Percentiles rank a stretch among this genome's conserved stretches.
phyloP scores from a whole-genome alignment of 2,888 invertebrate species.

The Xanthia togata region DNA sequence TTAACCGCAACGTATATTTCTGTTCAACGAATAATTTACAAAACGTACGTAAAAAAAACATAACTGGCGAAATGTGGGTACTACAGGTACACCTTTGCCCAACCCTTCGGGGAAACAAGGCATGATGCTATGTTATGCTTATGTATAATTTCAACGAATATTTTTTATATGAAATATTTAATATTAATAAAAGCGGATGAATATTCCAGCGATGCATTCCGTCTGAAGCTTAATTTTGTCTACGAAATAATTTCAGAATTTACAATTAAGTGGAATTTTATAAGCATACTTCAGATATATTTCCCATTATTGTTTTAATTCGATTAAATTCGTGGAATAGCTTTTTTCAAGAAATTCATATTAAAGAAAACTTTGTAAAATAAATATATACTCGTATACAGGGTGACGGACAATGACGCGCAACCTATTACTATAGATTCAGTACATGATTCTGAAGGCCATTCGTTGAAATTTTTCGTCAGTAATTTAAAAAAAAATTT shows the following conservation, averaged over 20 bases:
- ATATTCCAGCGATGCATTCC: neutral
- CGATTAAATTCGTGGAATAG: neutral
- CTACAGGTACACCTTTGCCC: too few relatives aligned
- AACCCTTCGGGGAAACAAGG: too few relatives aligned
- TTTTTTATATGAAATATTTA: neutral
- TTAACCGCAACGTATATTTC: neutral
- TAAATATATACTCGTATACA: too few relatives aligned
- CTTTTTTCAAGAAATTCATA: neutral
- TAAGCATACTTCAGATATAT: neutral
- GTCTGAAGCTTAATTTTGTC: neutral
- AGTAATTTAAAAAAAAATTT: too few relatives aligned
- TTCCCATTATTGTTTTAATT: neutral
- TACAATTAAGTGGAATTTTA: neutral
- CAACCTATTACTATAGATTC: too few relatives aligned
- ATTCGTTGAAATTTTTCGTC: too few relatives aligned
- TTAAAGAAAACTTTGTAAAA: too few relatives aligned
- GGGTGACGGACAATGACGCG: too few relatives aligned
- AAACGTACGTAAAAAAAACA: too few relatives aligned
- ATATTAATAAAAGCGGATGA: constrained; percentile 6
- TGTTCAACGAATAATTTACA: neutral
- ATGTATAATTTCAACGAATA: constrained; percentile 3
- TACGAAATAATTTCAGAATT: neutral
- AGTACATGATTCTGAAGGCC: too few relatives aligned
- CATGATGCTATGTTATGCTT: too few relatives aligned
- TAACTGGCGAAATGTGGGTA: too few relatives aligned